phyloP scores from a whole-genome alignment of 2,113 vertebrate species.

The Ptilorrhoa leucosticta region DNA sequence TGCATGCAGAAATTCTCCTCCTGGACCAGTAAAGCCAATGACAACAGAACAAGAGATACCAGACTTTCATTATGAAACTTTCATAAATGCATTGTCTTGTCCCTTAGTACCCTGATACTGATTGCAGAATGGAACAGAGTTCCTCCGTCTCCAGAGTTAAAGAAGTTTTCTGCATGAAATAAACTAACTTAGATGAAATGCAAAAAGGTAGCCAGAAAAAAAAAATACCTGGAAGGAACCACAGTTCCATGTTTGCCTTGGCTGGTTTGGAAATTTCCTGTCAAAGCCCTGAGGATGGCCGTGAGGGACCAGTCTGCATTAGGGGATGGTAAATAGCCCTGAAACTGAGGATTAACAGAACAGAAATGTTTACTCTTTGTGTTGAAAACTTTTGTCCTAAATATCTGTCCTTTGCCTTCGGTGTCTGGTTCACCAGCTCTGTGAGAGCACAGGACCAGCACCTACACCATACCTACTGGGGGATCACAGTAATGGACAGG shows the following conservation, averaged over 20 bases:
- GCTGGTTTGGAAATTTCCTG: not conserved
- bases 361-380: not conserved
- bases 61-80: not conserved
- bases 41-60: not conserved
- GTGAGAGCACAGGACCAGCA: not conserved
- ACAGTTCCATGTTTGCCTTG: not conserved
- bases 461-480: fast-evolving
- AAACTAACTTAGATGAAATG: not conserved
- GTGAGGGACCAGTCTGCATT: not conserved
- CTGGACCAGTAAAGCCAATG: not conserved
- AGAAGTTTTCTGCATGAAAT: not conserved
- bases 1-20: not conserved
- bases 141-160: not conserved
- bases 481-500: not conserved
- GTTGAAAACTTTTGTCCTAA: not conserved
- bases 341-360: not conserved
- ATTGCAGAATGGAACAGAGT: not conserved
- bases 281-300: not conserved
- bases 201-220: not conserved
- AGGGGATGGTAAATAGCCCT: not conserved
- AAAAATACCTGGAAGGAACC: fast-evolving
- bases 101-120: not conserved
- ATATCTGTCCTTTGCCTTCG: not conserved
- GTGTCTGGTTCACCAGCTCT: not conserved
- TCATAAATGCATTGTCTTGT: not conserved